Evolutionary conservation across 2,797 vertebrate genomes (phyloP), one percentile per base, ranked within the genome.

Genomic region (Phrynocephalus vlangalii): DNA sequence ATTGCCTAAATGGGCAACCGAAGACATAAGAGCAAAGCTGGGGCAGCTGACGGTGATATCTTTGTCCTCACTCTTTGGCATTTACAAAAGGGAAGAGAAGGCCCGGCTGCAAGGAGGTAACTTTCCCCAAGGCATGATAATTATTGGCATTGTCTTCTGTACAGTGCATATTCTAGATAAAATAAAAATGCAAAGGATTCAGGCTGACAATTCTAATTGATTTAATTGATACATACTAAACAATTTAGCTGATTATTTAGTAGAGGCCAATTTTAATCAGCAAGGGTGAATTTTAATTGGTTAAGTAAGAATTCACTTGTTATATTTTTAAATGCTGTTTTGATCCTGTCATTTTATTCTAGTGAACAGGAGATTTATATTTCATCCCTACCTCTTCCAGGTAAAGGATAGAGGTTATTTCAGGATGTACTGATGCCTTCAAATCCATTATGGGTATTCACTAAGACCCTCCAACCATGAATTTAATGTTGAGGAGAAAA

Each of bases 81-180:
- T 97, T 94, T 95, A 98, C 92, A 98, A 97, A 93, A 95, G 96
- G 24, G 96, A 97, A 94, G 98, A 98, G 93, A 98, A 98, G 93
- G 97, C 97, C 86, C 95, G 97, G 91, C 96, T 98, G 80, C 97
- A 98, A 9, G 98, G 98, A 95, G 98, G 98, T 98, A 96, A 97
- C 38, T 63, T 87, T 82, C 38, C 50, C 6, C 33, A 15, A 66
- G 15, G 5, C 72, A 82, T 26, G n/a, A 20, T 68, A 24, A 48
- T 22, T 9, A 50, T 3, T 33, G 72, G 26, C 18, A 44, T 7
- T 1, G 81, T 38, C 82, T 30, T 76, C 38, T 24, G 3, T 78
- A 71, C 67, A 44, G 3, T 7, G 48, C 66, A 75, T 28, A 13
- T 15, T 7, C 56, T 48, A 33, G 52, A 16, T 71, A 26, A 70